These are phyloP conservation scores for Charanyca ferruginea DNA, from an alignment of 2,888 invertebrate species.

Conservation along the genomic window DNA sequence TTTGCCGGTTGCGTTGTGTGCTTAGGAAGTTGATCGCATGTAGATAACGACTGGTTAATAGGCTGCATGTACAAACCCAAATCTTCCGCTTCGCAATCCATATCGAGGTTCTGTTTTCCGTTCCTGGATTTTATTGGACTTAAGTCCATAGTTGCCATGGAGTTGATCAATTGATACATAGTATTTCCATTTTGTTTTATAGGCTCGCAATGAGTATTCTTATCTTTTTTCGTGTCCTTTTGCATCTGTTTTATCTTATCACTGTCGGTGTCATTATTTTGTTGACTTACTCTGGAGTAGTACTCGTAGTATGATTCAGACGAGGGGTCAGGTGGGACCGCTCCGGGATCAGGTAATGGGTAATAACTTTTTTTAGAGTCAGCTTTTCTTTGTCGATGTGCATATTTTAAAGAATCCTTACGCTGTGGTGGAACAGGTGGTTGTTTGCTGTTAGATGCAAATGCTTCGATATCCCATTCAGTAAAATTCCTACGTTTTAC, in stretches of 20 bases:
- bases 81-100: conserved; percentile 86
- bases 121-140: conserved; percentile 83
- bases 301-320: conserved; percentile 90
- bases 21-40: conserved; percentile 87
- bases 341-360: conserved; percentile 87
- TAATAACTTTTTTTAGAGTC: conserved; percentile 85
- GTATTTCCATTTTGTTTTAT: conserved; percentile 74
- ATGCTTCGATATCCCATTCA: conserved; percentile 91
- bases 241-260: conserved; percentile 86
- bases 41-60: conserved; percentile 85
- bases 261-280: conserved; percentile 88
- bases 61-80: conserved; percentile 87
- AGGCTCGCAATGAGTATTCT: conserved; percentile 65
- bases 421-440: conserved; percentile 86
- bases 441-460: conserved; percentile 80
- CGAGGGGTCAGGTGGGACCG: conserved; percentile 86
- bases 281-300: conserved; percentile 89
- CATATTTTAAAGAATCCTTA: conserved; percentile 89
- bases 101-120: conserved; percentile 79
- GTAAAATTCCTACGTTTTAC: conserved; percentile 90
- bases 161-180: conserved; percentile 87
- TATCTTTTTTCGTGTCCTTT: conserved; percentile 81
- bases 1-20: conserved; percentile 82
- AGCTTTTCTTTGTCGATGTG: conserved; percentile 87
- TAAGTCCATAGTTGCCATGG: conserved; percentile 88